A percentile compares a stretch with the other conserved stretches of the same genome.
Conservation (phyloP, 2,797 vertebrate genomes). For the Acropternis orthonyx region DNA sequence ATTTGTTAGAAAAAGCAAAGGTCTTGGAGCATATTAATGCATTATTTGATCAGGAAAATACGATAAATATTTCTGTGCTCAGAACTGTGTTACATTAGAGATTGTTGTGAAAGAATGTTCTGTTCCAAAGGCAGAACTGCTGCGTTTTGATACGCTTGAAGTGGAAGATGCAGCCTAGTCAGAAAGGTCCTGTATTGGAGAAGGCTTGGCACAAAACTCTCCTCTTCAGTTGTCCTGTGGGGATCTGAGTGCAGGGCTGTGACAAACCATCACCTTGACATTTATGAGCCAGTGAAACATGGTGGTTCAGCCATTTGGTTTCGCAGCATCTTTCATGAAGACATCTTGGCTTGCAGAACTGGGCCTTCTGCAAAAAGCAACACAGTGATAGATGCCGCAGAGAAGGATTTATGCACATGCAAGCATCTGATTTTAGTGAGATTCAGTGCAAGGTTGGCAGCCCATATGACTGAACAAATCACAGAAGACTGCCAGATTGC, state of each 20-base stretch:
- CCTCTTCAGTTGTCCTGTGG: not conserved
- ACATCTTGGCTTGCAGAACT: not conserved
- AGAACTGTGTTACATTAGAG: not conserved
- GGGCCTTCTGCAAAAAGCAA: not conserved
- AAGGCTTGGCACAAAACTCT: not conserved
- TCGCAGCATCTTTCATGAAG: not conserved
- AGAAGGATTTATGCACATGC: not conserved
- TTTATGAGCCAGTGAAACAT: not conserved
- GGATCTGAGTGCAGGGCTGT: not conserved
- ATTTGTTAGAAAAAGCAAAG: not conserved
- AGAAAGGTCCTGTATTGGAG: not conserved
- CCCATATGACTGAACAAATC: not conserved
- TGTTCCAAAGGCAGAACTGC: not conserved
- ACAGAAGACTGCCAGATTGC: not conserved
- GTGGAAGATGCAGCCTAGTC: not conserved
- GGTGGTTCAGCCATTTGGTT: not conserved
- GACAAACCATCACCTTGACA: not conserved
- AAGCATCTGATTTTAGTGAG: not conserved
- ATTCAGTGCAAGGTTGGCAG: not conserved
- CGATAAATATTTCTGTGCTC: not conserved
- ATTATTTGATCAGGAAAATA: not conserved
- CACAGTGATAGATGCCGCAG: rapidly evolving
- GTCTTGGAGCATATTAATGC: not conserved
- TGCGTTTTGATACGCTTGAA: not conserved
- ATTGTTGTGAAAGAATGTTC: not conserved